Percentiles rank a stretch among this genome's conserved stretches.
Conservation (phyloP, 2,888 invertebrate genomes). For the Maniola hyperantus region DNA sequence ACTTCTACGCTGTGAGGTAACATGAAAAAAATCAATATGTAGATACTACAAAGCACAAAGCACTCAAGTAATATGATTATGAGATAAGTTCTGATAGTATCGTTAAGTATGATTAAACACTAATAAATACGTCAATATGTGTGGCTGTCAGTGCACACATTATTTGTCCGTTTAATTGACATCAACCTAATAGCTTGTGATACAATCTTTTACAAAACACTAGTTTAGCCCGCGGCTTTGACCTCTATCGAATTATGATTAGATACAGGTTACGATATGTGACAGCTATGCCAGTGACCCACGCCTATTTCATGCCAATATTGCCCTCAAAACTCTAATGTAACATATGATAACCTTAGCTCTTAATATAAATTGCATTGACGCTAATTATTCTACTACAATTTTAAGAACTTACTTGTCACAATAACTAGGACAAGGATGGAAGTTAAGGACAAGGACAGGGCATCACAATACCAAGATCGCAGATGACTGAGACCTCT, state of each 20-base stretch:
- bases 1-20: no score
- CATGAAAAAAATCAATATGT: no score
- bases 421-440: no score
- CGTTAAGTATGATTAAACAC: not conserved
- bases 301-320: not conserved
- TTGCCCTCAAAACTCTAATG: not conserved
- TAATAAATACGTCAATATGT: slow-evolving; percentile 15
- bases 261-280: not conserved
- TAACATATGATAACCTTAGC: not conserved
- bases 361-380: no score
- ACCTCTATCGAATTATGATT: not conserved
- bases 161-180: slow-evolving; percentile 19
- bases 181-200: slow-evolving; percentile 4
- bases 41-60: no score
- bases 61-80: no score
- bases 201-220: slow-evolving; percentile 8
- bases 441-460: no score
- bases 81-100: no score
- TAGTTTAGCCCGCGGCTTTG: slow-evolving; percentile 1
- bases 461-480: no score
- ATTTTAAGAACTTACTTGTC: no score
- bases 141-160: slow-evolving; percentile 2
- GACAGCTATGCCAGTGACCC: not conserved
- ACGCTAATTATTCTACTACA: no score
- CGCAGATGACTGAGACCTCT: no score